Evolutionary conservation across 1,140 invertebrate genomes (phyloP).

Genomic region (Rhagoletis pomonella): DNA sequence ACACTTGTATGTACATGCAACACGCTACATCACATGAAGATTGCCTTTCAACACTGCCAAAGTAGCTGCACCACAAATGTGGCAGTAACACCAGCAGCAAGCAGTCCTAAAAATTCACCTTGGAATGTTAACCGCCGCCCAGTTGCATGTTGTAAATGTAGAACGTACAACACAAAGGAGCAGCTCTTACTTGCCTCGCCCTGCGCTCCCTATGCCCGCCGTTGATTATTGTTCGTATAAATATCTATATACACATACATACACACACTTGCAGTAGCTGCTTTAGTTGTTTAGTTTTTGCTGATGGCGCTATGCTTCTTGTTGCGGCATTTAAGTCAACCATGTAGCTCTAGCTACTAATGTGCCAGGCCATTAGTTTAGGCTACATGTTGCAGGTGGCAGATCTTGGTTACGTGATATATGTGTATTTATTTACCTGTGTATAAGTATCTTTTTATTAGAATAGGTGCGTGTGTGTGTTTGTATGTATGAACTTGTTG

Average conservation of each 20-base stretch:
- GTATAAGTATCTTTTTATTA: not conserved
- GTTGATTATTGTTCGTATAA: not conserved
- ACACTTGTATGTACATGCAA: not conserved
- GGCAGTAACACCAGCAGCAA: not conserved
- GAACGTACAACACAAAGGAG: constrained; percentile 17
- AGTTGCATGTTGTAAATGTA: not conserved
- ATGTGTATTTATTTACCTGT: not conserved
- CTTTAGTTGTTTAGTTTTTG: not conserved
- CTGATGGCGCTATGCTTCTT: constrained; percentile 1
- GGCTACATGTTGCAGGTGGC: constrained; percentile 48
- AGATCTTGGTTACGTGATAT: not conserved
- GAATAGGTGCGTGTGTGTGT: not conserved
- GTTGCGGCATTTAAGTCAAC: not conserved
- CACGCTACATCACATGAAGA: not conserved
- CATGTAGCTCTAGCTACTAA: constrained; percentile 3
- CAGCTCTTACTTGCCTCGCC: not conserved
- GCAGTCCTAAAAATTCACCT: constrained; percentile 27
- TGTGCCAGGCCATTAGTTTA: constrained; percentile 47
- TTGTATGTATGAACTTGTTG: not conserved
- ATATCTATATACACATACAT: not conserved
- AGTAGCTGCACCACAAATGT: not conserved
- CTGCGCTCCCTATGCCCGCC: not conserved
- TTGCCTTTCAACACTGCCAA: not conserved
- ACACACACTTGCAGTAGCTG: not conserved
- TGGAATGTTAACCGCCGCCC: constrained; percentile 34